A percentile compares a stretch with the other conserved stretches of the same genome.
Conservation (phyloP, 2,888 invertebrate genomes). For the Tetropium fuscum region DNA sequence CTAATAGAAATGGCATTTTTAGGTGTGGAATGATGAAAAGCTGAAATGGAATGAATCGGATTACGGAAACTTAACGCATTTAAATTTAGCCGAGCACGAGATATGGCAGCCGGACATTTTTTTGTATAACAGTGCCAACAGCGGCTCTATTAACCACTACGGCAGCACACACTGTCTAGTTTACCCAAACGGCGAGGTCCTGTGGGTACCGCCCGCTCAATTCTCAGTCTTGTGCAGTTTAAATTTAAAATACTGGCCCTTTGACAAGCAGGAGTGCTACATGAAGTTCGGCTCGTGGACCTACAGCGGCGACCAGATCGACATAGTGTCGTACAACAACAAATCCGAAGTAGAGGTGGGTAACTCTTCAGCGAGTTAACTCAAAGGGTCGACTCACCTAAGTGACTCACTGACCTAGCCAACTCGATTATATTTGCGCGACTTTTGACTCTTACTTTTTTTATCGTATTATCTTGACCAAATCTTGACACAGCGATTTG, state of each 20-base stretch:
- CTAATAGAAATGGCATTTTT: too few relatives aligned
- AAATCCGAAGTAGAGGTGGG: conserved; percentile 50
- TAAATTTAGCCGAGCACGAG: conserved; percentile 77
- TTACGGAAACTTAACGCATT: conserved; percentile 73
- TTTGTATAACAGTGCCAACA: conserved; percentile 77
- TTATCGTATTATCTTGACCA: too few relatives aligned
- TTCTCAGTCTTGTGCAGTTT: conserved; percentile 75
- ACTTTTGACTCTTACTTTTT: too few relatives aligned
- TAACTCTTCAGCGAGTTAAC: too few relatives aligned
- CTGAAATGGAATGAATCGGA: conserved; percentile 77
- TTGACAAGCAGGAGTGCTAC: conserved; percentile 76
- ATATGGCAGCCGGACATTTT: conserved; percentile 84
- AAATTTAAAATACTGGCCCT: conserved; percentile 81
- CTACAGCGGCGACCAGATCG: conserved; percentile 72
- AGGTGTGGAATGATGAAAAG: conserved; percentile 84
- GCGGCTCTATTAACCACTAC: conserved; percentile 71
- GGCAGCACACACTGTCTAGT: conserved; percentile 71
- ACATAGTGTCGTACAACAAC: conserved; percentile 60
- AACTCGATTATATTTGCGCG: too few relatives aligned
- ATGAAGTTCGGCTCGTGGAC: conserved; percentile 82
- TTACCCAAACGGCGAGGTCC: conserved; percentile 67
- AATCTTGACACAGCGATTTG: too few relatives aligned
- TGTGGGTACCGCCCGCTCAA: conserved; percentile 78
- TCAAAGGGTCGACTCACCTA: too few relatives aligned
- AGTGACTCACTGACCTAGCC: too few relatives aligned